phyloP scores from a whole-genome alignment of 1,140 invertebrate genomes.

The Pachypsylla venusta region DNA sequence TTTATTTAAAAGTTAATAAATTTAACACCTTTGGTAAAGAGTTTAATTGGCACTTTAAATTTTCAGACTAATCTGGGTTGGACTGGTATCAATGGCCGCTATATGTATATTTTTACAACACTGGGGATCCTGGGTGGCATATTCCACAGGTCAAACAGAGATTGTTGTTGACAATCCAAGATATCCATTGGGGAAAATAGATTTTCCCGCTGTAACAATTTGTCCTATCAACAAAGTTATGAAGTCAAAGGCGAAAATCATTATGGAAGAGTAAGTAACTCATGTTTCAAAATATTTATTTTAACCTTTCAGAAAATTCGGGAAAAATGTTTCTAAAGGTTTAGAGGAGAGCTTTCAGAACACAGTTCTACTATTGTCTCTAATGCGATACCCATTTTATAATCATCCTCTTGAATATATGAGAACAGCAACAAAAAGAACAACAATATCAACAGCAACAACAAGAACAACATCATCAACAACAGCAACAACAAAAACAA shows the following conservation, averaged over 20 bases:
- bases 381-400: conserved; percentile 11
- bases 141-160: background rate
- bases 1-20: background rate
- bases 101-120: background rate
- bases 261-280: conserved; percentile 7
- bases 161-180: conserved; percentile 11
- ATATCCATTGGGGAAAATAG: conserved; percentile 11
- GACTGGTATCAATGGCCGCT: background rate
- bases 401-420: conserved; percentile 10
- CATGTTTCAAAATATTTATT: too few species aligned
- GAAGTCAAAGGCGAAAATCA: background rate
- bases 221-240: conserved; percentile 22
- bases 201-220: conserved; percentile 23
- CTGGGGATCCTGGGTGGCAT: conserved; percentile 6
- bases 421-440: too few species aligned
- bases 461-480: too few species aligned
- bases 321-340: background rate
- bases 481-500: too few species aligned
- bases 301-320: background rate
- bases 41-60: background rate
- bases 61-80: conserved; percentile 3
- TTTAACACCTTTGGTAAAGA: background rate
- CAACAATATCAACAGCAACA: too few species aligned
- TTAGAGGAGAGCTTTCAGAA: background rate
- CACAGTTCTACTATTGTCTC: conserved; percentile 9